Base-by-base conservation (phyloP, 1,140 invertebrate species). In the Aphaenogaster ashmeadi region DNA sequence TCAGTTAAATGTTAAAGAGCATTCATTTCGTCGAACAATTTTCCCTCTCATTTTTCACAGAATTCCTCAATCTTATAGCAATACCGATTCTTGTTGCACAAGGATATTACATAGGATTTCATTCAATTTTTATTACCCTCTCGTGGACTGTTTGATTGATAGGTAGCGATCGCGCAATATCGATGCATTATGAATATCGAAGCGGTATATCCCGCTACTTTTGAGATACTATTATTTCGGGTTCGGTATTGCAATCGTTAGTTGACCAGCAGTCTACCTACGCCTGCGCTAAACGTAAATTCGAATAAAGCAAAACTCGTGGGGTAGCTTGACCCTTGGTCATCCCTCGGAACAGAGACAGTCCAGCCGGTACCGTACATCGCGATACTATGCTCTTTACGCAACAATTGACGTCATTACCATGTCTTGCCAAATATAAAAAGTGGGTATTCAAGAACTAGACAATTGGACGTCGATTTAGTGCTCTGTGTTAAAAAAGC, bases 321-420 rank as follows among this genome's bases (percentile, higher is more conserved):
- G 92, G 86, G 91, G 92, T 92, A 92, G 93, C 88, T 95, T 95
- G 94, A 95, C 94, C 94, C 93, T 93, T 94, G 94, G 95, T 95
- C 94, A 95, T 92, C 93, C 93, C 81, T 90, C 90, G 93, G 80
- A 89, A 91, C 88, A 87, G 91, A 93, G 88, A 92, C 93, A 95
- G 94, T 95, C 62, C 81, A 79, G 87, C 86, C 85, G 87, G 86
- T 72, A 92, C 80, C 88, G 86, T 92, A 88, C 86, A 87, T 69
- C 81, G 90, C n/a, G 87, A 78, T 90, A 93, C 90, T 75, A 95
- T 95, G 95, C 89, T 95, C 60, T 95, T 95, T 93, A 93, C 94
- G 41, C 94, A 95, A 87, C 95, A 95, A 81, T 93, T 95, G 74
- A 91, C 91, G 60, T 91, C 90, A 8, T 89, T 95, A 44, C 95